A percentile compares a stretch with the other conserved stretches of the same genome.
Conservation (phyloP, 2,797 vertebrate genomes). For the Artibeus jamaicensis region DNA sequence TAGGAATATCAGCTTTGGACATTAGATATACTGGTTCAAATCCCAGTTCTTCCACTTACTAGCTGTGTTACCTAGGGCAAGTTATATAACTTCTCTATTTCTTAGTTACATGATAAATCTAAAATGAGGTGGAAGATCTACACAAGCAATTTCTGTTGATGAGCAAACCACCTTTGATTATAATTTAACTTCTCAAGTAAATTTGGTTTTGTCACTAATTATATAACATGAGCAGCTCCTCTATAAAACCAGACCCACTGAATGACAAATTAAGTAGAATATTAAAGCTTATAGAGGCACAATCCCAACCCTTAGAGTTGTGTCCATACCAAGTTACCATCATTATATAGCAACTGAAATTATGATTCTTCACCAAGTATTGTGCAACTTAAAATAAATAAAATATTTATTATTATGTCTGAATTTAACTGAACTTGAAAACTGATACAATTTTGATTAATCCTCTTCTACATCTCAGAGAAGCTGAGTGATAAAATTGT, state of each 20-base stretch:
- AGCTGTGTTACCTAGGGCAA: too few relatives aligned
- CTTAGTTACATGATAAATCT: too few relatives aligned
- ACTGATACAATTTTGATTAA: not conserved
- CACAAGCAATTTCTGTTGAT: too few relatives aligned
- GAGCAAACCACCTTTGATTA: too few relatives aligned
- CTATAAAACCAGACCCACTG: not conserved
- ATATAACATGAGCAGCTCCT: not conserved
- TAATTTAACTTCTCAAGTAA: not conserved
- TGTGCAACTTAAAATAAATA: not conserved
- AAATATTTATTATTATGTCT: not conserved
- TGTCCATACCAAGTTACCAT: not conserved
- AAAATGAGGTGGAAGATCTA: too few relatives aligned
- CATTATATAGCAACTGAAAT: not conserved
- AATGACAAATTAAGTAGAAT: not conserved
- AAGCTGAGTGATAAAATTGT: not conserved
- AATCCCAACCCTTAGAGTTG: not conserved
- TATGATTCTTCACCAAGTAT: not conserved
- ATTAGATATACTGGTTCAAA: not conserved
- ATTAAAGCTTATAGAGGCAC: not conserved
- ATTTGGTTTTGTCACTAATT: not conserved
- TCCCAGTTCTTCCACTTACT: not conserved
- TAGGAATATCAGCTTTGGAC: not conserved
- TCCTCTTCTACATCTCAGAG: not conserved
- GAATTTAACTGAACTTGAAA: constrained; percentile 10
- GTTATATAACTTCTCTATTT: too few relatives aligned